Evolutionary conservation across 2,888 invertebrate genomes (phyloP).

Genomic region (Caenorhabditis sulstoni): DNA sequence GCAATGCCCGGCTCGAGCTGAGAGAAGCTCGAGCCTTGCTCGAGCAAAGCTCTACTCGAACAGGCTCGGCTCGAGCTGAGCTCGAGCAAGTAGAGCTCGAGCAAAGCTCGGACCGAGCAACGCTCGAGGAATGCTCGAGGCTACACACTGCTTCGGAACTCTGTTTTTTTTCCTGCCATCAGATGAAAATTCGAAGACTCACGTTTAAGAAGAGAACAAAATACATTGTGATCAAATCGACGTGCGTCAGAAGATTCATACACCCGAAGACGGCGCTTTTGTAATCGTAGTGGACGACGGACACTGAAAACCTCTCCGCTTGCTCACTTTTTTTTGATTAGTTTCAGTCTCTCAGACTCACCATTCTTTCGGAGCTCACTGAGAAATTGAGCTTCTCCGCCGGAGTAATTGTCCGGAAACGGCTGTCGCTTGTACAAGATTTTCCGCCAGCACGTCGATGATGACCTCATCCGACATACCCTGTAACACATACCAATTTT

Average conservation of each 20-base stretch:
- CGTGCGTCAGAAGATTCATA: conserved; percentile 88
- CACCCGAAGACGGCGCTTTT: conserved; percentile 87
- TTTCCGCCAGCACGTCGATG: conserved; percentile 86
- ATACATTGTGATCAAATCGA: conserved; percentile 84
- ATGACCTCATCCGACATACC: conserved; percentile 45
- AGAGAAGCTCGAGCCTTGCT: too few species aligned
- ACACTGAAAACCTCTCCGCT: conserved; percentile 83
- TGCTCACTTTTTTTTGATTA: too few species aligned
- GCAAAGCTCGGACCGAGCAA: too few species aligned
- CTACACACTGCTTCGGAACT: too few species aligned
- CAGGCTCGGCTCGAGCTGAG: too few species aligned
- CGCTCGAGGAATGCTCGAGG: too few species aligned
- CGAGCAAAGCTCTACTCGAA: too few species aligned
- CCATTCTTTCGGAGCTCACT: conserved; percentile 85
- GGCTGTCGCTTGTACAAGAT: conserved; percentile 91
- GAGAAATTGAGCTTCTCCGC: conserved; percentile 88
- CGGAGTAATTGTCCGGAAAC: conserved; percentile 94
- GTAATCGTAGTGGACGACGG: conserved; percentile 87
- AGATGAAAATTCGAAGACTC: too few species aligned
- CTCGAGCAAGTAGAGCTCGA: too few species aligned
- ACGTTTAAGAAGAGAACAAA: conserved; percentile 78
- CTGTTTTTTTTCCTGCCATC: too few species aligned
- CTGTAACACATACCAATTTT: neutral
- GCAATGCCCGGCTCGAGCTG: too few species aligned
- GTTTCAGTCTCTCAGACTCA: neutral